Percentiles rank a stretch among this genome's conserved stretches.
Evolutionary conservation across 92 coral and sea anemone genomes (phyloP).

Genomic region (Pocillopora grandis): DNA sequence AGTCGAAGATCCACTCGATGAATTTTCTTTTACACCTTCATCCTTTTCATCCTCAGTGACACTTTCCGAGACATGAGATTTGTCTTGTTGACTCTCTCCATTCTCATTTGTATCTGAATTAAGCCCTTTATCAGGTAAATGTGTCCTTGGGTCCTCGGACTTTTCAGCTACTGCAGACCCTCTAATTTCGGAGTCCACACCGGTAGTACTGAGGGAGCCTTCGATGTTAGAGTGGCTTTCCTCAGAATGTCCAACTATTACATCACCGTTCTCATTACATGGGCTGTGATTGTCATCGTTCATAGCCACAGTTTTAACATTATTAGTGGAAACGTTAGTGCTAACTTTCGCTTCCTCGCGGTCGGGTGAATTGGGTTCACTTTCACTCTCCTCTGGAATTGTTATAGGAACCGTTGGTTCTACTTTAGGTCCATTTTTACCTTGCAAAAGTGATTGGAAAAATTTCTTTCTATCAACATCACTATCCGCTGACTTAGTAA

Average conservation of each 20-base stretch:
- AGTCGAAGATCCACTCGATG: not conserved
- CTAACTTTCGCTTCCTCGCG: not conserved
- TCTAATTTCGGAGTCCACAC: conserved; percentile 71
- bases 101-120: conserved; percentile 6
- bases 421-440: conserved; percentile 51
- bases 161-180: conserved; percentile 63
- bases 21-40: not conserved
- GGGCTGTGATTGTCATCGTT: not conserved
- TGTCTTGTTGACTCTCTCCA: not conserved
- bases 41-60: conserved; percentile 6
- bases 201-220: conserved; percentile 60
- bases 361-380: conserved; percentile 20
- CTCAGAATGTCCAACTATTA: not conserved
- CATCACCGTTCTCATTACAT: conserved; percentile 1
- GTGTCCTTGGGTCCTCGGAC: conserved; percentile 12
- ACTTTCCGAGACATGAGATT: not conserved
- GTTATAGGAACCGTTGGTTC: conserved; percentile 28
- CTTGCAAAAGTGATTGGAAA: conserved; percentile 81
- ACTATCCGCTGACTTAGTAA: conserved; percentile 36
- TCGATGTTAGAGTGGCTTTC: conserved; percentile 9
- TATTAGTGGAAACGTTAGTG: not conserved
- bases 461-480: conserved; percentile 82
- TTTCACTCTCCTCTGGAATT: conserved; percentile 72
- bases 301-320: not conserved
- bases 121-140: conserved; percentile 29